Evolutionary conservation across 2,797 vertebrate species (phyloP), one percentile per base, ranked within the genome.

Genomic region (Sebastes umbrosus): DNA sequence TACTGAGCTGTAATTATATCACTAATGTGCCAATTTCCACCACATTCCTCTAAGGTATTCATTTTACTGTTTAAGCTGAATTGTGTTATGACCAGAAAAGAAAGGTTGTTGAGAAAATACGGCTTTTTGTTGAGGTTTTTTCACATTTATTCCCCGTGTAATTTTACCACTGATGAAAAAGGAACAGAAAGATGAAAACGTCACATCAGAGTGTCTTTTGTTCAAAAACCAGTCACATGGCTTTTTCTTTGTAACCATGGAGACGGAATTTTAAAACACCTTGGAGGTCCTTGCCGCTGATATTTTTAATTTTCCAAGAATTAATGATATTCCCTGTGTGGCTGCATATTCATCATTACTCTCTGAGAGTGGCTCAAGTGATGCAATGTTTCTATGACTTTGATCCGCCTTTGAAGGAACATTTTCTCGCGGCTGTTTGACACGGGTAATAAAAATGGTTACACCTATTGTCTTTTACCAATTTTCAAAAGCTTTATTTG

Each of bases 1-100:
- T 32, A 65, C 73, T 74, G 82, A 86, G 74, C 80, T 77, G 73
- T 82, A 93, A 92, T 92, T 90, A 87, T 62, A 82, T 22, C 59
- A 36, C 72, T 84, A 87, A 87, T 85, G 81, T 84, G 69, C 86
- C 86, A 76, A 59, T 82, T 86, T 86, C 57, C 36, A 84, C 32
- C 55, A 55, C 43, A 73, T 75, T 84, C 63, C 82, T 81, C 91
- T 39, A 20, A 82, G 66, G 78, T 76, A 75, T 84, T 78, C 20
- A 20, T 77, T 88, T 75, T 64, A 55, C 31, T 13, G 31, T 72
- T 87, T 79, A n/a, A 80, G 58, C 50, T 65, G 18, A 24, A 76
- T 67, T 64, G 64, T 63, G 34, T 71, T 60, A 36, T 43, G 58
- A 76, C 16, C 69, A 68, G 63, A 77, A 63, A 65, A 32, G 58